Conservation (phyloP, 30 jellyfish, hydroid and myxozoan genomes). For the Clytia hemisphaerica region DNA sequence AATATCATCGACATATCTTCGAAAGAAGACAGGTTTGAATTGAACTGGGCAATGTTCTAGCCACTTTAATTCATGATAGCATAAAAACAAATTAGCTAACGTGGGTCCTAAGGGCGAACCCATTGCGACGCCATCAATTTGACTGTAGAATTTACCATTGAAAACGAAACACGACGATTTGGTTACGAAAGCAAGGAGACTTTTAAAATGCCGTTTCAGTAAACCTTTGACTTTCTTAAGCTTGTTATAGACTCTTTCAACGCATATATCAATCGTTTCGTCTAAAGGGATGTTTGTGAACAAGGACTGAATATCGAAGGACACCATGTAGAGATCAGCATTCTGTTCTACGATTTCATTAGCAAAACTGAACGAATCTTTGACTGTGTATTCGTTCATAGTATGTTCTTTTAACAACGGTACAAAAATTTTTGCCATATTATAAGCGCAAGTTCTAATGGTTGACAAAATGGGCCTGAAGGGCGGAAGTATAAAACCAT, state of each 20-base stretch:
- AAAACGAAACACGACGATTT: not conserved
- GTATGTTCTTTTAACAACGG: slow-evolving; percentile 4
- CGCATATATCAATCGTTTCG: not conserved
- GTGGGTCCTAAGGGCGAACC: slow-evolving; percentile 30
- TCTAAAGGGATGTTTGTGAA: slow-evolving; percentile 1
- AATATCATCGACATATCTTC: not conserved
- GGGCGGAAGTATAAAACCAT: not conserved
- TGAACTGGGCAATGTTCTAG: not conserved
- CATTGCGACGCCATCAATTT: slow-evolving; percentile 17
- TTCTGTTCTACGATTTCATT: not conserved
- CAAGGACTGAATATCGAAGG: not conserved
- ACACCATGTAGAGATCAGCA: not conserved
- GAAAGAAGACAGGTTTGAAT: not conserved
- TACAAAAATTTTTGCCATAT: slow-evolving; percentile 25
- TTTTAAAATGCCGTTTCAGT: not conserved
- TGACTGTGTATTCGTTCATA: slow-evolving; percentile 9
- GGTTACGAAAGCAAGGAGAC: slow-evolving; percentile 1
- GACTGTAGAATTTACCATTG: not conserved
- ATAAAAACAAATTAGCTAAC: slow-evolving; percentile 7
- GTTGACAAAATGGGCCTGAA: slow-evolving; percentile 34
- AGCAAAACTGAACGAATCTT: slow-evolving; percentile 15
- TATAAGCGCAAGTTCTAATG: slow-evolving; percentile 23
- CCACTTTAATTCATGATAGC: slow-evolving; percentile 1
- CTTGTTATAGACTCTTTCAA: not conserved
- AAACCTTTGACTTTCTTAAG: not conserved